Evolutionary conservation across 23 tunicate genomes (phyloP), one percentile per base, ranked within the genome.

Genomic region (Phallusia fumigata): DNA sequence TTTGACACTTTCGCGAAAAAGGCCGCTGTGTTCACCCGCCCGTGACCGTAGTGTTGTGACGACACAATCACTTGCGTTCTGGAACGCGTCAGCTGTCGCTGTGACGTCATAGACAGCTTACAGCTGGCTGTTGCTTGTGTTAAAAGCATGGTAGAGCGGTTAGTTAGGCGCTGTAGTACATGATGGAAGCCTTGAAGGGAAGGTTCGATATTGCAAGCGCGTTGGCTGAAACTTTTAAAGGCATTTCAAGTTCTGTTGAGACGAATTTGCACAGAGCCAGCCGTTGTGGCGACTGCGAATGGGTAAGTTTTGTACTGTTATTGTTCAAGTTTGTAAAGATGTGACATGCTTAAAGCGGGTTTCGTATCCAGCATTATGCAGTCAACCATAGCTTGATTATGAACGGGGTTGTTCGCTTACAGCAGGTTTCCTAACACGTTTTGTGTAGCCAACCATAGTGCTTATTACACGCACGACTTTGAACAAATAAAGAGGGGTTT

Each of bases 231-330:
- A 45, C 86, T 26, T 92, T 92, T 76, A 34, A 74, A 19, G 93
- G 85, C 0, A 45, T 93, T 0, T 19, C 82, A 19, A 73, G 35
- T 11, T 86, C 84, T 0, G 83, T 64, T 22, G 98, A 93, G n/a
- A 89, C 64, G 50, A 81, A 85, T 40, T 64, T 93, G 51, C 98
- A 93, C 77, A 65, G 74, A 49, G 93, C 93, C 0, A 73, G 87
- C 18, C 79, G 93, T 69, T 72, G 85, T 8, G 98, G 98, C 65
- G 76, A 88, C 78, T 73, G 75, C 78, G 76, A 80, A 47, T n/a
- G 74, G 89, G 97, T 92, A 10, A 65, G 86, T 80, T 0, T n/a
- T 36, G 0, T 74, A 33, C n/a, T n/a, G n/a, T n/a, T n/a, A n/a
- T n/a, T n/a, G n/a, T n/a, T n/a, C n/a, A n/a, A n/a, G n/a, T n/a